These are phyloP conservation scores for Cotesia glomerata DNA, from an alignment of 1,140 invertebrate species.

Conservation along the genomic window DNA sequence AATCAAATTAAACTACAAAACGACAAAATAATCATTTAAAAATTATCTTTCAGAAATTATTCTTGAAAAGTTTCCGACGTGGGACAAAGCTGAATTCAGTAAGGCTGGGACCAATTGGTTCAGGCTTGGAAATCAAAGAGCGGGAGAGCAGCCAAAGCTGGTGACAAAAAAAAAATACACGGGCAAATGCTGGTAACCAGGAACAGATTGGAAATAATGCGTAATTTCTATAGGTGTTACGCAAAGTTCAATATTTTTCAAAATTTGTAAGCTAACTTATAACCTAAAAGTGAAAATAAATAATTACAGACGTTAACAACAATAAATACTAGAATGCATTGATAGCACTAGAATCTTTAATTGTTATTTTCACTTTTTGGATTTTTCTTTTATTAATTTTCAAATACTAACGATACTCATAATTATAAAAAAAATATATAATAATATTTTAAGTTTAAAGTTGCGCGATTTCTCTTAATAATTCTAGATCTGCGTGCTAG, in stretches of 20 bases:
- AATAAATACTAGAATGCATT: too few relatives aligned
- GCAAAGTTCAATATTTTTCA: too few relatives aligned
- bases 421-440: too few relatives aligned
- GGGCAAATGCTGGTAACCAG: background rate
- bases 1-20: background rate
- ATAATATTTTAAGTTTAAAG: too few relatives aligned
- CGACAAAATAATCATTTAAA: background rate
- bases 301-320: background rate
- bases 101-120: slow-evolving; percentile 1
- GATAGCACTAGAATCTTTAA: background rate
- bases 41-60: slow-evolving; percentile 1
- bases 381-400: background rate
- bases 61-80: background rate
- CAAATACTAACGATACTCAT: too few relatives aligned
- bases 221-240: background rate
- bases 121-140: slow-evolving; percentile 4
- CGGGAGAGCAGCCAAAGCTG: background rate
- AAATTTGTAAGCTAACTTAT: background rate
- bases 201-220: background rate
- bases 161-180: background rate
- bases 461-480: too few relatives aligned
- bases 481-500: too few relatives aligned
- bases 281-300: background rate
- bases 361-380: background rate
- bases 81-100: background rate